Evolutionary conservation across 1,140 invertebrate species (phyloP), one percentile per base, ranked within the genome.

Genomic region (Drosophila grimshawi): DNA sequence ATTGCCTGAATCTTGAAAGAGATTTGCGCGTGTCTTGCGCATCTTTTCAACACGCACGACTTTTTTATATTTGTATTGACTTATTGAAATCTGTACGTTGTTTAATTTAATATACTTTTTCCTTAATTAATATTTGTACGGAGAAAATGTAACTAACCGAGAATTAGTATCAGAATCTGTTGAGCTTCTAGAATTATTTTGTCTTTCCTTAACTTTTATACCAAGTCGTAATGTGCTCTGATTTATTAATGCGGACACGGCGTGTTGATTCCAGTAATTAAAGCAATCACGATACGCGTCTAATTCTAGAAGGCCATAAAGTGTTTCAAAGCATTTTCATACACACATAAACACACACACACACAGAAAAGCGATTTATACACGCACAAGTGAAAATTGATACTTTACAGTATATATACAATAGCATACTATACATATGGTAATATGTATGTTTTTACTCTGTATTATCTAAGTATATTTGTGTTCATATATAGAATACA

Each of bases 401-500:
- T 32, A 55, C 41, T 51, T 60, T 52, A 68, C 33, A 52, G 30
- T 30, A 35, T 39, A 65, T 56, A 65, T 35, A 61, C n/a, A 30
- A 32, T 57, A 57, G 7, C 48, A 6, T 19, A 55, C 30, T 59
- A 69, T 53, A 65, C 19, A 63, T 64, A 43, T 41, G 46, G 37
- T 41, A 57, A 78, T 72, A 66, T 79, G 68, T 59, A 78, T 70
- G 72, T 68, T 88, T 86, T 86, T 83, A 83, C 66, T 88, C 76
- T 61, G 61, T 82, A 86, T 63, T 78, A 64, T 48, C 41, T 60
- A 73, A 81, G 61, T 61, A 72, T 69, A 76, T 76, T 71, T 64
- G 75, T 79, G 65, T 81, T 49, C 73, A 86, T 53, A 39, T 39
- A 71, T 71, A 45, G 69, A 55, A 48, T 64, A 78, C 62, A 63